Conservation (phyloP, 1,140 invertebrate genomes). For the Listronotus oregonensis region DNA sequence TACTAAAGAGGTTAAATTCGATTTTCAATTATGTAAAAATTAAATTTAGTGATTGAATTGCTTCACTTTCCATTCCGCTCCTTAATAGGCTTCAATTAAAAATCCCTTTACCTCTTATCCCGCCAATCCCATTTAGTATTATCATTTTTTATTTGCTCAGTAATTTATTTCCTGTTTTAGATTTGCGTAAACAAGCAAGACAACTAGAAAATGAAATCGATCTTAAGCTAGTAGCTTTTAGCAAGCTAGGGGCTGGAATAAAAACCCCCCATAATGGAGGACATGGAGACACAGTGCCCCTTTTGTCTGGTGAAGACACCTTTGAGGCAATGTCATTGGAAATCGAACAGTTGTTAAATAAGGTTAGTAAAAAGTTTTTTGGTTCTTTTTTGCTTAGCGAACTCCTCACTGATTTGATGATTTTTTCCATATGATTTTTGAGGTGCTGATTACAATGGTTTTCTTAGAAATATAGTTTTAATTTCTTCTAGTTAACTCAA, state of each 20-base stretch:
- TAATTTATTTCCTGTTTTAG: constrained; percentile 58
- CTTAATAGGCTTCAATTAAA: not conserved
- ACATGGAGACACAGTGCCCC: constrained; percentile 74
- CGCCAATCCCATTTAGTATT: not conserved
- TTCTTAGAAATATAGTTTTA: constrained; percentile 11
- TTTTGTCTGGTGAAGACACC: constrained; percentile 85
- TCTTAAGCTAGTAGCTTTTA: constrained; percentile 92
- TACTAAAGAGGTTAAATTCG: no score
- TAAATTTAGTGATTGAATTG: no score
- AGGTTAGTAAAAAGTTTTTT: constrained; percentile 61
- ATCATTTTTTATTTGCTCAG: not conserved
- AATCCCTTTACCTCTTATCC: not conserved
- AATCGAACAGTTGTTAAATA: constrained; percentile 85
- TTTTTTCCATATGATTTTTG: no score
- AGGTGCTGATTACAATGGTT: no score
- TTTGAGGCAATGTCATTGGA: constrained; percentile 92
- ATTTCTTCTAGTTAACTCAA: constrained; percentile 69
- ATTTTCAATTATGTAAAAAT: no score
- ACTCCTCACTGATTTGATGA: no score
- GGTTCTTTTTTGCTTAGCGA: no score
- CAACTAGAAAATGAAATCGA: constrained; percentile 97
- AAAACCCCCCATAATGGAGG: constrained; percentile 57
- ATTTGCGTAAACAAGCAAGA: constrained; percentile 89
- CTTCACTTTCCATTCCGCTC: no score
- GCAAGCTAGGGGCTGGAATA: constrained; percentile 85